phyloP scores from a whole-genome alignment of 2,888 invertebrate species.

The Pilophorus perplexus region DNA sequence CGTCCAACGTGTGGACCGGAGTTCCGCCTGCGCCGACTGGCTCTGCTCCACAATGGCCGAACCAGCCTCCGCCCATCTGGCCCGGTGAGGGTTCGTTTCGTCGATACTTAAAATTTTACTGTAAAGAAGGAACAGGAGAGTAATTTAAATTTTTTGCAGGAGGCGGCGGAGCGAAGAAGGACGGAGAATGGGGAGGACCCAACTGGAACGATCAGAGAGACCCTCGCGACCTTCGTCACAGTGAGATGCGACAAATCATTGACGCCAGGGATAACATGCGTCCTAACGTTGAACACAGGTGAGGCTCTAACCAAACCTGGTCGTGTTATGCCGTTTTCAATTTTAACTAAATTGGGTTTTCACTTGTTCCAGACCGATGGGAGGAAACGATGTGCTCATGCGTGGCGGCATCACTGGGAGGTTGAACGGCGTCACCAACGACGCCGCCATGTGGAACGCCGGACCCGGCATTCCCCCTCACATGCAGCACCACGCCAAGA shows the following conservation, averaged over 20 bases:
- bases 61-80: conserved; percentile 54
- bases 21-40: conserved; percentile 55
- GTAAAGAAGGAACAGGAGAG: too few species aligned
- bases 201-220: conserved; percentile 53
- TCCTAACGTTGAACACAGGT: conserved; percentile 52
- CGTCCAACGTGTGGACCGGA: conserved; percentile 85
- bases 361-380: conserved; percentile 53
- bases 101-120: too few species aligned
- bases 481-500: conserved; percentile 55
- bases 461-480: conserved; percentile 58
- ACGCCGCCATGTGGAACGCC: conserved; percentile 70
- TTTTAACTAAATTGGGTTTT: too few species aligned
- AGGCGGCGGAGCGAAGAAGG: conserved; percentile 54
- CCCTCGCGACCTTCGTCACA: conserved; percentile 58
- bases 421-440: conserved; percentile 69
- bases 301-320: too few species aligned
- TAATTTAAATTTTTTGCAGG: too few species aligned
- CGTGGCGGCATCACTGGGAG: conserved; percentile 78
- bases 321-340: too few species aligned
- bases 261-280: conserved; percentile 54
- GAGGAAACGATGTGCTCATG: conserved; percentile 60
- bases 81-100: too few species aligned
- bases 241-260: conserved; percentile 53
- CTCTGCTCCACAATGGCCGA: conserved; percentile 46
- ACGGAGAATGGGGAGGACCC: conserved; percentile 62